A percentile compares a stretch with the other conserved stretches of the same genome.
phyloP scores from a whole-genome alignment of 1,140 invertebrate genomes.

The Diuraphis noxia region DNA sequence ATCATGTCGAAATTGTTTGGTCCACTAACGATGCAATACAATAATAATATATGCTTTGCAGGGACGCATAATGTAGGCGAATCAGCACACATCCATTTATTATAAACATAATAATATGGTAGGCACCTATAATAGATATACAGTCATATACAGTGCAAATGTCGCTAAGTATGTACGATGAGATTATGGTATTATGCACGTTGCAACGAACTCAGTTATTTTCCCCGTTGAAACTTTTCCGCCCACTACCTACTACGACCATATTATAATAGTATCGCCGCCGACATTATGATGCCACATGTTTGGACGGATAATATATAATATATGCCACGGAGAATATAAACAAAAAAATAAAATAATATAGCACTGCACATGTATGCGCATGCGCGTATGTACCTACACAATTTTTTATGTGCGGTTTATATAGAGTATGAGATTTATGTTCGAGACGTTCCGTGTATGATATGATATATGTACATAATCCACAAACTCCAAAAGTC shows the following conservation, averaged over 20 bases:
- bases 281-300: not conserved
- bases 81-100: too few relatives aligned
- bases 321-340: not conserved
- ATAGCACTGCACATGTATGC: not conserved
- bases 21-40: not conserved
- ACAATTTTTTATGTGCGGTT: not conserved
- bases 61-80: not conserved
- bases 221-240: not conserved
- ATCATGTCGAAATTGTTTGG: not conserved
- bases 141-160: not conserved
- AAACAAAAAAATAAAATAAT: not conserved
- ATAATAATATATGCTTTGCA: not conserved
- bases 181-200: not conserved
- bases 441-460: not conserved
- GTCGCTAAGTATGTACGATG: not conserved
- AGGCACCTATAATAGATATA: too few relatives aligned
- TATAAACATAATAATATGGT: too few relatives aligned
- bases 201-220: not conserved
- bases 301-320: too few relatives aligned
- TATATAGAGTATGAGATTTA: not conserved
- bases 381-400: not conserved
- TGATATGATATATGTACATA: not conserved
- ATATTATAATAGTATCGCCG: not conserved
- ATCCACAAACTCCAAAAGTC: not conserved
- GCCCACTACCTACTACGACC: too few relatives aligned